Percentiles rank a stretch among this genome's conserved stretches.
Conservation (phyloP, 2,113 vertebrate genomes). For the Naja naja region DNA sequence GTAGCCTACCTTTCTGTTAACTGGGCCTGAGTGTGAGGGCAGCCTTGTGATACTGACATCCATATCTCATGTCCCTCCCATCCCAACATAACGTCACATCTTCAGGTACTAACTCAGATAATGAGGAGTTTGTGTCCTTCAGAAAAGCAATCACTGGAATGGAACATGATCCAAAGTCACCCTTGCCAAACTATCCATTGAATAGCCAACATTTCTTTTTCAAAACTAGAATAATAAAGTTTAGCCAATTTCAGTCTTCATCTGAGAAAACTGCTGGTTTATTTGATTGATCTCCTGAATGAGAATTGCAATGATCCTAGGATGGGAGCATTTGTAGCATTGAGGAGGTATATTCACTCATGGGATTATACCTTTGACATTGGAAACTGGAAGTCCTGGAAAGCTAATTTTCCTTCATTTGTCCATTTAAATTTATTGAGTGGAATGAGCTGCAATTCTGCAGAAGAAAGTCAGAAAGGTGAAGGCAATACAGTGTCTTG, state of each 20-base stretch:
- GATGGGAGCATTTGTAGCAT: background rate
- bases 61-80: background rate
- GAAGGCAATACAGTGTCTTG: background rate
- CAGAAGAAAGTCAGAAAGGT: background rate
- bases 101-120: background rate
- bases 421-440: background rate
- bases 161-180: background rate
- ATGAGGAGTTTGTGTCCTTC: background rate
- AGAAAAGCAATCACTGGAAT: background rate
- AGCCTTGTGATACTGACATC: background rate
- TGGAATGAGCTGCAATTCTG: background rate
- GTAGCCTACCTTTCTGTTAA: background rate
- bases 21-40: background rate
- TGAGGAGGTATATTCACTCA: background rate
- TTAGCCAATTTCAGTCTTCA: background rate
- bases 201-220: background rate
- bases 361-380: background rate
- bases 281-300: background rate
- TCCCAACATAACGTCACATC: background rate
- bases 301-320: background rate
- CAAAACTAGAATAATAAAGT: background rate
- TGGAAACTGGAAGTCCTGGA: background rate
- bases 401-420: background rate
- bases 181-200: background rate
- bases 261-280: background rate